A percentile compares a stretch with the other conserved stretches of the same genome.
Evolutionary conservation across 2,888 invertebrate species (phyloP).

Genomic region (Xestia sexstrigata): DNA sequence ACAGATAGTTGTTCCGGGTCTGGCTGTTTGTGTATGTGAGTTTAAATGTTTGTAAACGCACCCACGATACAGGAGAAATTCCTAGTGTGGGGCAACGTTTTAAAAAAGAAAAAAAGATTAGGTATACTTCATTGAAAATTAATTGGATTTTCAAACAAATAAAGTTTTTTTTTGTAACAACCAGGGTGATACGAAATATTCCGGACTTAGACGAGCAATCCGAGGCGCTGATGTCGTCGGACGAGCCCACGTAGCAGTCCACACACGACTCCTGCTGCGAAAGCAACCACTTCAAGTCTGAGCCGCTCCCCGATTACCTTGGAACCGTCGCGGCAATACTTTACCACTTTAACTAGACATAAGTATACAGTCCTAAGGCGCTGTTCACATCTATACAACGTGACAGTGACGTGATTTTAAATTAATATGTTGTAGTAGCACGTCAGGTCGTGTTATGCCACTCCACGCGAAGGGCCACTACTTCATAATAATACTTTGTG

Average conservation of each 20-base stretch:
- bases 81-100: no score
- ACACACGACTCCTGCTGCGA: constrained; percentile 57
- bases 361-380: constrained; percentile 15
- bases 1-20: no score
- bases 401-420: not conserved
- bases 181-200: constrained; percentile 85
- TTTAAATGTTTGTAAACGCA: no score
- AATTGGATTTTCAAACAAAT: not conserved
- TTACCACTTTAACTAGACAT: constrained; percentile 51
- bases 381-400: not conserved
- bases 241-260: constrained; percentile 86
- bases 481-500: not conserved
- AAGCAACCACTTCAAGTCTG: constrained; percentile 68
- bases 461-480: not conserved
- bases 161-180: constrained; percentile 15
- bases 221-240: constrained; percentile 90
- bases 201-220: constrained; percentile 91
- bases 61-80: no score
- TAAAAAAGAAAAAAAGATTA: no score
- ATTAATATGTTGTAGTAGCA: not conserved
- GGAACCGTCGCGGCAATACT: constrained; percentile 45
- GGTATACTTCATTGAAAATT: not conserved
- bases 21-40: no score
- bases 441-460: not conserved
- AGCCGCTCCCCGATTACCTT: constrained; percentile 58